Base-by-base conservation (phyloP, 2,888 invertebrate genomes). In the Emmelina monodactyla region DNA sequence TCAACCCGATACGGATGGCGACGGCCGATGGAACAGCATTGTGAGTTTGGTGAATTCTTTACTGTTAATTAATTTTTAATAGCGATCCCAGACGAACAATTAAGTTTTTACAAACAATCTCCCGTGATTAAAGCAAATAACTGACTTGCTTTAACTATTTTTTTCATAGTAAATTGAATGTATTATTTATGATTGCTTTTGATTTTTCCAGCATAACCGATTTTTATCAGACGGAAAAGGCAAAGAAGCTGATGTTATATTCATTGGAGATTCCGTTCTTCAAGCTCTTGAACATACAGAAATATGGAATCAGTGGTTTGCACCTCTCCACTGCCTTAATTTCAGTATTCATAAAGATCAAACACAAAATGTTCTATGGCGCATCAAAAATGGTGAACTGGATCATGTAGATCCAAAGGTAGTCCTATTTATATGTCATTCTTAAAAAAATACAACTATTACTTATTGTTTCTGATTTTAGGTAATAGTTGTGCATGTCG, bases 201-300 rank as follows among this genome's bases (percentile, higher is more conserved):
- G 25, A 7, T 42, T 45, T 54, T 84, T 82, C 41, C 72, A 92
- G 92, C 95, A 95, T 63, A 88, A 91, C 52, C 83, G 92, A 50
- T 94, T 93, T 69, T 80, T 94, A 37, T 84, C 85, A 9, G 92
- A 94, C 64, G 89, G 91, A 5, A 88, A 90, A 60, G 94, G 92
- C 52, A 90, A 91, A 70, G 95, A 96, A 70, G 94, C 93, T 10
- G 95, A 96, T 64, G 93, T 95, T 16, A 85, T 95, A 49, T 92
- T 95, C 53, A 85, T 95, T 44, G 96, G 95, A 1, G 96, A 95
- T 70, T 93, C 93, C 31, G 85, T 94, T 46, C 79, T 95, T 39
- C 89, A 91, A 69, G 87, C 91, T 32, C 70, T 95, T 50, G 88
- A 89, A 55, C 89, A 91, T 51, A 89, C 91, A 12, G 89, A 91